A percentile compares a stretch with the other conserved stretches of the same genome.
These are phyloP conservation scores for Mico argentatus DNA, from an alignment of 2,797 vertebrate species.

Conservation along the genomic window DNA sequence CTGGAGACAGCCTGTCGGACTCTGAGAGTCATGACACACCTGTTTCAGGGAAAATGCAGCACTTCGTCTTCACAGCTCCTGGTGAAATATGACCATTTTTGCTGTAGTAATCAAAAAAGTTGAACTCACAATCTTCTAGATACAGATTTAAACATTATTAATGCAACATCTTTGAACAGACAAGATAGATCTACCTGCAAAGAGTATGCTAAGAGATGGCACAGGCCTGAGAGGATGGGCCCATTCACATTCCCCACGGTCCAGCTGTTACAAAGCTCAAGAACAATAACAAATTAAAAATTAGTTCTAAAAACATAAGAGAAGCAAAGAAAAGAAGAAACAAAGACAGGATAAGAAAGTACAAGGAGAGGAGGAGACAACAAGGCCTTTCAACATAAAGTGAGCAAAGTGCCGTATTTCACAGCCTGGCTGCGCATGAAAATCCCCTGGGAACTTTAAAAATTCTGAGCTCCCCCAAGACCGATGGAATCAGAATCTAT, in stretches of 20 bases:
- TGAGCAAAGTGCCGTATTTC: background rate
- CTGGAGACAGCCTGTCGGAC: background rate
- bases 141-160: background rate
- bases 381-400: background rate
- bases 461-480: background rate
- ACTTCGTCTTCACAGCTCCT: background rate
- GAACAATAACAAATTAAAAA: background rate
- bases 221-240: background rate
- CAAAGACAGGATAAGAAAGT: background rate
- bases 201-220: background rate
- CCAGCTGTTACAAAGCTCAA: background rate
- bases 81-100: background rate
- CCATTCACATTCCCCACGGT: background rate
- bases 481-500: background rate
- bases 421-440: background rate
- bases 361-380: background rate
- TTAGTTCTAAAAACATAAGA: background rate
- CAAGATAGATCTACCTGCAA: background rate
- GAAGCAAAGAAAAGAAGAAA: background rate
- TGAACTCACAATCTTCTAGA: background rate
- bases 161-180: background rate
- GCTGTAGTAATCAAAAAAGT: background rate
- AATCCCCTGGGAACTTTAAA: background rate
- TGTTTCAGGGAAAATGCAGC: constrained; percentile 51
- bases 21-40: background rate